Evolutionary conservation across 2,797 vertebrate species (phyloP).

Genomic region (Chaetodon trifasciatus): DNA sequence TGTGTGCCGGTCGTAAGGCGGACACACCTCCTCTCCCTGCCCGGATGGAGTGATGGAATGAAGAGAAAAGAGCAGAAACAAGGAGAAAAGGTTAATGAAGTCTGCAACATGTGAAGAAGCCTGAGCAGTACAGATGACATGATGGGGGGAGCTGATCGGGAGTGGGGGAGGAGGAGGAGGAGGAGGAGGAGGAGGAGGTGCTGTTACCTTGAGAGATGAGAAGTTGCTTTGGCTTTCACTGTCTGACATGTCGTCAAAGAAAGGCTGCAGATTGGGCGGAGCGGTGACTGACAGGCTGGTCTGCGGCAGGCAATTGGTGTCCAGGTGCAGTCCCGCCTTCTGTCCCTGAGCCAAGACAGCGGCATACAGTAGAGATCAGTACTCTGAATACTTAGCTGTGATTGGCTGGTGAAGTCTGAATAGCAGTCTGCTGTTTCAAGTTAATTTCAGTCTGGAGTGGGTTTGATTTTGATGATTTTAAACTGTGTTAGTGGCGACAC

Average conservation of each 20-base stretch:
- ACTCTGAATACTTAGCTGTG: not conserved
- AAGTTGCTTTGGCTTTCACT: conserved; percentile 73
- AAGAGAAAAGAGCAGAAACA: conserved; percentile 45
- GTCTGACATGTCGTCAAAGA: conserved; percentile 82
- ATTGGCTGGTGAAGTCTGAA: not conserved
- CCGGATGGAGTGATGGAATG: conserved; percentile 61
- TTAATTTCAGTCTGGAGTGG: no score
- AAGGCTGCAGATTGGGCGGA: conserved; percentile 81
- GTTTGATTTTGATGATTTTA: not conserved
- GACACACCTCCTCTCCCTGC: conserved; percentile 83
- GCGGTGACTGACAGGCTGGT: conserved; percentile 77
- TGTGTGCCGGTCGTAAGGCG: conserved; percentile 85
- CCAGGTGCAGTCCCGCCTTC: conserved; percentile 79
- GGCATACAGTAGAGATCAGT: not conserved
- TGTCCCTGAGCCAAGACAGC: conserved; percentile 60
- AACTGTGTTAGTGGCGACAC: conserved; percentile 39
- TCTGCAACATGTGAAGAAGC: conserved; percentile 19
- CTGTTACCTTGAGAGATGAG: conserved; percentile 81
- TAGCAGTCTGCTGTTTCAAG: not conserved
- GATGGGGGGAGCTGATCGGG: not conserved
- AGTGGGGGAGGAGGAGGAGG: fast-evolving
- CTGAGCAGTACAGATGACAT: conserved; percentile 21
- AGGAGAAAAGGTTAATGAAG: conserved; percentile 46
- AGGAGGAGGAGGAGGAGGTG: not conserved
- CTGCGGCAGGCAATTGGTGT: conserved; percentile 69